These are phyloP conservation scores for Arrhamphus sclerolepis DNA, from an alignment of 2,797 vertebrate genomes.

Conservation along the genomic window DNA sequence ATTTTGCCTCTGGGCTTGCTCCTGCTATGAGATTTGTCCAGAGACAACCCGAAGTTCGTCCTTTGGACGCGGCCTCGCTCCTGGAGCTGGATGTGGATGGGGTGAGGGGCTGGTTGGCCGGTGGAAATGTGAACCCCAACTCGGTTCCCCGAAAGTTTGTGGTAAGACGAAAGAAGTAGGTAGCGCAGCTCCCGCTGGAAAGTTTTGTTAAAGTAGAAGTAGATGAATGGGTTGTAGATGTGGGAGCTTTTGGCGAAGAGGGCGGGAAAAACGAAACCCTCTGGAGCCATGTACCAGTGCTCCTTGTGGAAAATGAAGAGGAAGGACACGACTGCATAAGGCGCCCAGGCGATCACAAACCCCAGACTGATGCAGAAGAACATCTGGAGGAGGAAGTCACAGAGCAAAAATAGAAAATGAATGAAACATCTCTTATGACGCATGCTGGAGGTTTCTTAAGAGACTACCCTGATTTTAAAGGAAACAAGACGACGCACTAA, in stretches of 20 bases:
- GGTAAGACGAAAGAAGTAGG: conserved; percentile 45
- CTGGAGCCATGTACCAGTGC: conserved; percentile 58
- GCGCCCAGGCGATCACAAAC: conserved; percentile 75
- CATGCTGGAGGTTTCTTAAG: neutral
- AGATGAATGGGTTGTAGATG: conserved; percentile 80
- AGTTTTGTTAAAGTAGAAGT: conserved; percentile 80
- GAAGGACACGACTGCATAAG: conserved; percentile 72
- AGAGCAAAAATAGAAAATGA: conserved; percentile 1
- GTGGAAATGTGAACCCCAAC: conserved; percentile 33
- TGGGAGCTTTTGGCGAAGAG: conserved; percentile 80
- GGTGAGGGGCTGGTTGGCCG: conserved; percentile 13
- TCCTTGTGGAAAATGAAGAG: conserved; percentile 74
- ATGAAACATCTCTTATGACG: conserved; percentile 13
- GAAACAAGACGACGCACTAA: conserved; percentile 8
- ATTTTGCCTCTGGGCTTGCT: neutral
- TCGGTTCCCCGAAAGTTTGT: conserved; percentile 39
- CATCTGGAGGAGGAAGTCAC: conserved; percentile 64
- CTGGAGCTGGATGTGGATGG: conserved; percentile 76
- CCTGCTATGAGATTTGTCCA: conserved; percentile 14
- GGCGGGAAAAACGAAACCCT: conserved; percentile 70
- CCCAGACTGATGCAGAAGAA: conserved; percentile 78
- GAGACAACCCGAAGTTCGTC: conserved; percentile 6
- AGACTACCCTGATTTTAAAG: neutral
- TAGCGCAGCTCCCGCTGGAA: conserved; percentile 68
- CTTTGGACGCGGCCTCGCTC: conserved; percentile 29